Conservation (phyloP, 2,888 invertebrate genomes). For the Seira musarum region DNA sequence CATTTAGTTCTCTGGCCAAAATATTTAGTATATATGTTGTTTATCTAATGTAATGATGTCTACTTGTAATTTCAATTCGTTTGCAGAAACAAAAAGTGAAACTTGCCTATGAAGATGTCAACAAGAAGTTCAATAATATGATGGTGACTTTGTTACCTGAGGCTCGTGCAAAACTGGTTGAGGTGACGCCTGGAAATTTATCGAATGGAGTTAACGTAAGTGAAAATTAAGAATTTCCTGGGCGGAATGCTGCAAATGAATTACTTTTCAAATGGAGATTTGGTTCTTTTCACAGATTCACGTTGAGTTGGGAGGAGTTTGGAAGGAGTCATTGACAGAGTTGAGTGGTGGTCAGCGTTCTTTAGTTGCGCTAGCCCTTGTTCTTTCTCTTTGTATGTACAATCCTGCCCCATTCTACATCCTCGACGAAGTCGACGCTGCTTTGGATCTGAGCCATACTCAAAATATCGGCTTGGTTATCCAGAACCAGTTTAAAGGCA, state of each 20-base stretch:
- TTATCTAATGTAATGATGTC: too few relatives aligned
- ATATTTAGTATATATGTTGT: neutral
- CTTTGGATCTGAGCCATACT: slow-evolving; percentile 97
- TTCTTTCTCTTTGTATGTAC: slow-evolving; percentile 95
- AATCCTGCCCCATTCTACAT: slow-evolving; percentile 99
- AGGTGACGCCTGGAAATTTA: slow-evolving; percentile 77
- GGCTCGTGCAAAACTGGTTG: slow-evolving; percentile 87
- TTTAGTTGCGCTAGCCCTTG: slow-evolving; percentile 94
- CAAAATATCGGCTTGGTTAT: slow-evolving; percentile 99
- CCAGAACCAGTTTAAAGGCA: slow-evolving; percentile 88
- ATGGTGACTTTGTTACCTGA: slow-evolving; percentile 93
- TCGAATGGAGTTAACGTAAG: slow-evolving; percentile 87
- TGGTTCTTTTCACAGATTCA: slow-evolving; percentile 78
- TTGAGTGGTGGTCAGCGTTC: slow-evolving; percentile 98
- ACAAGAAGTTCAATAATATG: slow-evolving; percentile 94
- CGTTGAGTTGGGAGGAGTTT: slow-evolving; percentile 92
- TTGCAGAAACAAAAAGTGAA: slow-evolving; percentile 56
- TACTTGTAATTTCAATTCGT: too few relatives aligned
- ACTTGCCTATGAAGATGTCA: slow-evolving; percentile 78
- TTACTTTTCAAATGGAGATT: neutral
- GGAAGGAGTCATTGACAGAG: slow-evolving; percentile 97
- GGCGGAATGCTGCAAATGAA: too few relatives aligned
- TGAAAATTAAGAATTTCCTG: too few relatives aligned
- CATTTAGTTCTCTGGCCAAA: neutral
- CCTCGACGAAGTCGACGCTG: slow-evolving; percentile 99